These are phyloP conservation scores for Nesoenas mayeri DNA, from an alignment of 2,113 vertebrate species.

Conservation along the genomic window DNA sequence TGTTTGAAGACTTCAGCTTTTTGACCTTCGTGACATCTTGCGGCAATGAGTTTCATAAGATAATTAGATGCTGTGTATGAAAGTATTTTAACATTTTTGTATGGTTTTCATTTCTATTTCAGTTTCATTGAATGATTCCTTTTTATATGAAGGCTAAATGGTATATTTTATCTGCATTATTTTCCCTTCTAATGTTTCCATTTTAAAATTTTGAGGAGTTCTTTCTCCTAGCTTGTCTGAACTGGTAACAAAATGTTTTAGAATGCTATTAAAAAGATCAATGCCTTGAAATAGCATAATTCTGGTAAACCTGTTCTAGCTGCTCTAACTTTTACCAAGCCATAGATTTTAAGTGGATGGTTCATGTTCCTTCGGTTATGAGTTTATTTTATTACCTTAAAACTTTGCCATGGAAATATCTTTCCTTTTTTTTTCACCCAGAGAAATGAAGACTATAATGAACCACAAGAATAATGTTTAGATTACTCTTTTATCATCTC, in stretches of 20 bases:
- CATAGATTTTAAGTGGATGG: neutral
- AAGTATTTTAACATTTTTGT: neutral
- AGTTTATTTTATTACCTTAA: neutral
- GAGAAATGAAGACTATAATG: neutral
- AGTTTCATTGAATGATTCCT: neutral
- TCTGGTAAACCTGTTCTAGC: neutral
- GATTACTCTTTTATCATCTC: neutral
- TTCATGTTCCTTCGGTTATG: neutral
- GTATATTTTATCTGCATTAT: neutral
- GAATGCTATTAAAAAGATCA: neutral
- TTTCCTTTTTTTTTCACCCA: neutral
- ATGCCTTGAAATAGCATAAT: neutral
- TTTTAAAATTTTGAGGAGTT: neutral
- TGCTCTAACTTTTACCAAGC: neutral
- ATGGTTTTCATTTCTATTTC: neutral
- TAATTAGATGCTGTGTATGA: neutral
- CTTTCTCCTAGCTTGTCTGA: neutral
- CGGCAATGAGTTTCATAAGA: neutral
- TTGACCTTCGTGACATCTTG: neutral
- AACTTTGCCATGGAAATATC: conserved; percentile 23
- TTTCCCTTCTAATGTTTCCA: neutral
- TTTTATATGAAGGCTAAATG: neutral
- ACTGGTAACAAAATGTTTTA: neutral
- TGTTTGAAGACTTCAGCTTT: neutral
- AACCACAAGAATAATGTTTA: neutral